Base-by-base conservation (phyloP, 2,113 vertebrate genomes). In the Oxyura jamaicensis region DNA sequence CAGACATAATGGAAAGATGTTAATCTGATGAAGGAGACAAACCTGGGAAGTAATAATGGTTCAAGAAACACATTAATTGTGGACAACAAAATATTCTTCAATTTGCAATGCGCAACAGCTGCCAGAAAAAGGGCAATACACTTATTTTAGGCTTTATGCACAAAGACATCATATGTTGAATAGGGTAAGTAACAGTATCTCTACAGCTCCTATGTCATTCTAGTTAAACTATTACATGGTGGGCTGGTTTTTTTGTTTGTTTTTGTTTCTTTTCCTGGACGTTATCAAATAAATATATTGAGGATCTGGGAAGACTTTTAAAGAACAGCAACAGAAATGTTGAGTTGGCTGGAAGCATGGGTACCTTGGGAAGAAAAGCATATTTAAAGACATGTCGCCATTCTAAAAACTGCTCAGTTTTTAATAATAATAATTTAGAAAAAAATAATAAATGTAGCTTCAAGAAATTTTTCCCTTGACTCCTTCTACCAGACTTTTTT, bases 41-140 rank as follows among this genome's bases (percentile, higher is more conserved):
- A 86, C 79, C 56, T 90, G 76, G 59, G 42, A 86, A 94, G 65
- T 56, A 90, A 91, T 58, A 90, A 91, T 25, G 12, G 65, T 78
- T 23, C 48, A 86, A 93, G 42, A 81, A 90, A 75, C 73, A 80
- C 66, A 33, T 83, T 93, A 83, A 48, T 65, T 81, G 59, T 75
- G 52, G 46, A 90, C 91, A 94, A 85, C 56, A 81, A 80, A 93
- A 33, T 83, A 81, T 94, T 88, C 82, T 90, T 90, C 93, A 96
- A 91, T 86, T 94, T 94, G 90, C 83, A 90, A 58, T 12, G 42
- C 75, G 56, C 39, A 83, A 88, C 93, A 92, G 93, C 91, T 97
- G 87, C 78, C 91, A 92, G 84, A 41, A 90, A 87, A 90, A 83
- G 35, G 35, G 33, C 72, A 93, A 52, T 52, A 42, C 65, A 77